Evolutionary conservation across 2,797 vertebrate genomes (phyloP), one percentile per base, ranked within the genome.

Genomic region (Tachyglossus aculeatus): DNA sequence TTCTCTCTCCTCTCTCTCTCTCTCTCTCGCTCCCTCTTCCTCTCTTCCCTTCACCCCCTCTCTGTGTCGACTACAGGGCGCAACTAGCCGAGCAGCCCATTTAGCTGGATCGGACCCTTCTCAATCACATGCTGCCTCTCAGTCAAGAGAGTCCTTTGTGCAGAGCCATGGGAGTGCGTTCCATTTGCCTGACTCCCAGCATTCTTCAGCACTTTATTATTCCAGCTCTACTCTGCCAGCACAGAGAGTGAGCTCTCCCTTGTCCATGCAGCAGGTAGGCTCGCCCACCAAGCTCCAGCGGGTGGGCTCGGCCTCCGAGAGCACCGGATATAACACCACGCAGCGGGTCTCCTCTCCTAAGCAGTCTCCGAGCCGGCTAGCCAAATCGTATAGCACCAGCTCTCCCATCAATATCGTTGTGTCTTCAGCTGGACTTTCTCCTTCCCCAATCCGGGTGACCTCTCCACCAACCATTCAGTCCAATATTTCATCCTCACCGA

Each of bases 371-470:
- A 95, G 95, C 86, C 95, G 97, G 48, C 94, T 98, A 84, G 96
- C 97, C 84, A 98, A 98, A 92, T 98, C 97, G 75, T 98, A 96
- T 94, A 98, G 97, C 95, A 97, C 97, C 86, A 98, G 96, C 85
- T 99, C 97, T 47, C 97, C 97, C 85, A 96, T 98, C 92, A 98
- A 97, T 91, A 96, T 97, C 90, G 96, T 95, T 51, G 93, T 92
- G 45, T 94, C 94, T 82, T 95, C 95, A 82, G 90, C 72, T 88
- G 89, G 91, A 73, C 92, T 91, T 71, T 87, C 90, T n/a, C 88
- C 92, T 66, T 96, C 96, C 74, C 96, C 96, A 67, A 90, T 95
- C 78, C 95, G 95, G 78, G 94, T 96, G 85, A 94, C 94, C 78
- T 98, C 97, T 72, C 96, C 96, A 45, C 94, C 96, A 83, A 96